Base-by-base conservation (phyloP, 2,113 vertebrate genomes). In the Trichomycterus rosablanca region DNA sequence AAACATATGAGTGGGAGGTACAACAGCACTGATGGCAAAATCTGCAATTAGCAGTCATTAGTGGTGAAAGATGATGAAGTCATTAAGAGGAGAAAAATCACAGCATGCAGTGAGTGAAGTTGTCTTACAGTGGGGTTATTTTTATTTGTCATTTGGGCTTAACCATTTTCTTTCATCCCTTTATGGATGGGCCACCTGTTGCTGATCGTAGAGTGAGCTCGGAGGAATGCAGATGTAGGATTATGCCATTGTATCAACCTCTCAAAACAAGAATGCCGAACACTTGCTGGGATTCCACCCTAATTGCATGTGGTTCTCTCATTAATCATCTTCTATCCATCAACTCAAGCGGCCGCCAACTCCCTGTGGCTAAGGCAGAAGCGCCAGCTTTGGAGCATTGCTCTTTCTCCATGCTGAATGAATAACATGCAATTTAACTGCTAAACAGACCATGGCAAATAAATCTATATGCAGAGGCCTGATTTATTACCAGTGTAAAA, bases 311-410 rank as follows among this genome's bases (percentile, higher is more conserved):
- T 40, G 64, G 39, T 66, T 50, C 58, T 44, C 69, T 82, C 76
- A 72, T 84, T 81, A 79, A 83, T 83, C 80, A 83, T 80, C 59
- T 69, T 59, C 70, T 73, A 66, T 64, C 74, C 66, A 66, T 79
- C 75, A 51, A 55, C 68, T 54, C 55, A 39, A 75, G 60, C 35
- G 57, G 35, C 69, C 53, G 15, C 28, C 65, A 74, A 32, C 43
- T 37, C 58, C 67, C 67, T 63, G 58, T 24, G 19, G 73, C 59
- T 19, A 34, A 19, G 62, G 72, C 51, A 34, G 37, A n/a, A 5
- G 57, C 59, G 74, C 66, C 55, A 2, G 54, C 53, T 70, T 43
- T 74, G 50, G 51, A 50, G 69, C 68, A 59, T 44, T 11, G 32
- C 26, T n/a, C 43, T 18, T 15, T 9, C 28, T 26, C 10, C 50